These are phyloP conservation scores for Epinotia brunnichana DNA, from an alignment of 2,888 invertebrate species.

Conservation along the genomic window DNA sequence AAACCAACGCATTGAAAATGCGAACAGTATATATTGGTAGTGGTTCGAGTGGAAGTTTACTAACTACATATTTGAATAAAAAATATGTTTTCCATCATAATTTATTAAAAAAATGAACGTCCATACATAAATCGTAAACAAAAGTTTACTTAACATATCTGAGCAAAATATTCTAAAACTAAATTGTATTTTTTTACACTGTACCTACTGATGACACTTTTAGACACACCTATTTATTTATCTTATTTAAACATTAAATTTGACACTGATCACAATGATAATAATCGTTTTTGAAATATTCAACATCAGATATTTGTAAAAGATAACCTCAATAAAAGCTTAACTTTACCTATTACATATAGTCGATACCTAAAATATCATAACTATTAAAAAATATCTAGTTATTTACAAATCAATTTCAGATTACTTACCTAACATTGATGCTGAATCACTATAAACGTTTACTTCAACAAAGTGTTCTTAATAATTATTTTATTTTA, in stretches of 20 bases:
- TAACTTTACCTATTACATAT: slow-evolving; percentile 19
- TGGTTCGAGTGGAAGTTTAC: no score
- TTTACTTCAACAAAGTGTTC: slow-evolving; percentile 45
- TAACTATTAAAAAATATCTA: slow-evolving; percentile 2
- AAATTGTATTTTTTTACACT: slow-evolving; percentile 30
- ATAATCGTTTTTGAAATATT: neutral
- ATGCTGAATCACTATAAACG: slow-evolving; percentile 33
- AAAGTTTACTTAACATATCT: slow-evolving; percentile 42
- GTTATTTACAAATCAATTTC: slow-evolving; percentile 28
- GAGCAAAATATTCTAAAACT: slow-evolving; percentile 42
- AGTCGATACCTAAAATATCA: slow-evolving; percentile 8
- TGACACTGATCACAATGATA: slow-evolving; percentile 18
- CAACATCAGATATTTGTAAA: slow-evolving; percentile 14
- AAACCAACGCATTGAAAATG: no score
- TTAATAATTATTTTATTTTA: slow-evolving; percentile 46
- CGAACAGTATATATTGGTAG: no score
- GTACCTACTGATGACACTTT: neutral
- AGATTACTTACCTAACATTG: slow-evolving; percentile 24
- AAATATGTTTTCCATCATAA: slow-evolving; percentile 29
- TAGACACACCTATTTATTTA: neutral
- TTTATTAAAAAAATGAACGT: slow-evolving; percentile 43
- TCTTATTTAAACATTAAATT: neutral
- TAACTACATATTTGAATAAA: neutral
- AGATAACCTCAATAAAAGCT: slow-evolving; percentile 38
- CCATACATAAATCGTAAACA: slow-evolving; percentile 41